Conservation (phyloP, 2,113 vertebrate species). For the Paralichthys olivaceus region DNA sequence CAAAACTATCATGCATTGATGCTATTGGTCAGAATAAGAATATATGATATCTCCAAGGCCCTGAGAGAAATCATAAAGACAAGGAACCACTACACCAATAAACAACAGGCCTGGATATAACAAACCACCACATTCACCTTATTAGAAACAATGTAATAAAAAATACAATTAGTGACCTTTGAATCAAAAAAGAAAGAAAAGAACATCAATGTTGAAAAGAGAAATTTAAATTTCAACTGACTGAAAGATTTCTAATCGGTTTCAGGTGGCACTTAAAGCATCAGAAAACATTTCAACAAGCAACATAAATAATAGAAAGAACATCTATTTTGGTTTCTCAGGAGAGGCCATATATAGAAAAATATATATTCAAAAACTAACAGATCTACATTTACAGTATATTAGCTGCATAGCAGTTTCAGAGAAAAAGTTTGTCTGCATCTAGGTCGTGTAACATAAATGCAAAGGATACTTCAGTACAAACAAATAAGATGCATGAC, state of each 20-base stretch:
- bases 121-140: slow-evolving; percentile 74
- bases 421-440: slow-evolving; percentile 79
- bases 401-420: slow-evolving; percentile 88
- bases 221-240: slow-evolving; percentile 29
- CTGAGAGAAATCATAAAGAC: slow-evolving; percentile 65
- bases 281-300: slow-evolving; percentile 46
- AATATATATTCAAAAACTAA: slow-evolving; percentile 76
- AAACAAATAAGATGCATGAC: slow-evolving; percentile 64
- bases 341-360: slow-evolving; percentile 69
- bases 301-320: slow-evolving; percentile 71
- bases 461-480: slow-evolving; percentile 68
- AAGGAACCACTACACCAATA: slow-evolving; percentile 29
- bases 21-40: slow-evolving; percentile 17
- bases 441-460: slow-evolving; percentile 67
- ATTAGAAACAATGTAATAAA: slow-evolving; percentile 62
- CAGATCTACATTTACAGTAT: slow-evolving; percentile 78
- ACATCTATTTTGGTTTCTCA: slow-evolving; percentile 64
- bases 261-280: slow-evolving; percentile 44
- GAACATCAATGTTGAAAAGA: slow-evolving; percentile 9
- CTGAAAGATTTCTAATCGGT: slow-evolving; percentile 8
- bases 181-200: slow-evolving; percentile 21
- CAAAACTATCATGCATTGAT: neutral
- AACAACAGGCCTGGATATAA: slow-evolving; percentile 55
- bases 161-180: slow-evolving; percentile 52
- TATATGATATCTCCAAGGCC: slow-evolving; percentile 64